Conservation (phyloP, 2,888 invertebrate genomes). For the Hirtodrosophila cameraria region DNA sequence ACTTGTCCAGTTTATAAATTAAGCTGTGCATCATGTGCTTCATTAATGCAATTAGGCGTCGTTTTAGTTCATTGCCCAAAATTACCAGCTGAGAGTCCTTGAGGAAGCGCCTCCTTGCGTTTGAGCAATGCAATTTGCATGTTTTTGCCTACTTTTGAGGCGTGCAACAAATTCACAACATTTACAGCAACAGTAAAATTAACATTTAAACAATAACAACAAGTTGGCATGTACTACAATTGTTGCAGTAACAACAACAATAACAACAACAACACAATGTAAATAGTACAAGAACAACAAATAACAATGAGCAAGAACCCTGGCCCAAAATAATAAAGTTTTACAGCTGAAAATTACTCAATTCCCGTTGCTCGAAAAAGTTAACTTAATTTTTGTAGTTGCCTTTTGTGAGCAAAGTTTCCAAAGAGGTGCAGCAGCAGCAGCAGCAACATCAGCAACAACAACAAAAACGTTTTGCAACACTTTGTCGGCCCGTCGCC, state of each 20-base stretch:
- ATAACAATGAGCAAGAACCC: conserved; percentile 31
- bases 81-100: background rate
- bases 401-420: conserved; percentile 71
- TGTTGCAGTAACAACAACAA: conserved; percentile 46
- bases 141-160: conserved; percentile 49
- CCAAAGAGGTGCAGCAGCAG: conserved; percentile 60
- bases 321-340: conserved; percentile 72
- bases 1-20: conserved; percentile 8
- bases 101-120: conserved; percentile 19
- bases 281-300: conserved; percentile 11
- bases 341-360: conserved; percentile 79
- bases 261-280: background rate
- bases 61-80: conserved; percentile 32
- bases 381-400: conserved; percentile 77
- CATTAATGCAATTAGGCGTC: conserved; percentile 40
- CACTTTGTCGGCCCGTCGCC: conserved; percentile 56
- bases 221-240: conserved; percentile 72
- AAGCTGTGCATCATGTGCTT: conserved; percentile 19
- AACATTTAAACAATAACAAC: conserved; percentile 76
- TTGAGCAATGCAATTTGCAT: conserved; percentile 57
- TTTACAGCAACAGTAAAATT: conserved; percentile 60
- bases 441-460: conserved; percentile 21
- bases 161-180: conserved; percentile 38
- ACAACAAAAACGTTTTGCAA: conserved; percentile 63
- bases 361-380: conserved; percentile 74